Evolutionary conservation across 2,888 invertebrate species (phyloP), one percentile per base, ranked within the genome.

Genomic region (Rhogogaster chlorosoma): DNA sequence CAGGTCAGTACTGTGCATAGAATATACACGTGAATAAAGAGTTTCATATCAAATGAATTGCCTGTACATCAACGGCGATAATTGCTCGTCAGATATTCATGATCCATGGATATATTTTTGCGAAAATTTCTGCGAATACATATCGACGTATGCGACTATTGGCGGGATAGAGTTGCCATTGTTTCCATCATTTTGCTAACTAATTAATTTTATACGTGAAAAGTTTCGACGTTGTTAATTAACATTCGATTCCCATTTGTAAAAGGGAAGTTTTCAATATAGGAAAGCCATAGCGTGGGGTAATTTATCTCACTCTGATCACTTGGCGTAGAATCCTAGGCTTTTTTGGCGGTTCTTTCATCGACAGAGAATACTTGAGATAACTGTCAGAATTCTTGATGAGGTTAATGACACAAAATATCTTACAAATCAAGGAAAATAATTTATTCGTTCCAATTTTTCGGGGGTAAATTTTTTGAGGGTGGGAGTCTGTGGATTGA

Each of bases 31-130:
- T 29, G 15, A 67, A 67, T 29, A 4, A 7, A 64, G 12, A 64
- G 26, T 64, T 64, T 64, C 29, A 64, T 64, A 64, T 67, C 15
- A 67, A 67, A 67, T 67, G 67, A 67, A 15, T 32, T 67, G 67
- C 18, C 26, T 18, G 29, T 67, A 26, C 22, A 0, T 49, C 29
- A 12, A 64, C 64, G 29, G 29, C 29, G 29, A 64, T 29, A 64
- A 29, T 29, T 64, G 12, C 64, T 64, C 64, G 12, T 10, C 42
- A 42, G 45, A 45, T 45, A 45, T 45, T 45, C 45, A 45, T 45
- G 45, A 15, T 29, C 7, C 18, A n/a, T 53, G n/a, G 1, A 53
- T 53, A 1, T 53, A 53, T 53, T 0, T 7, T n/a, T n/a, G n/a
- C n/a, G n/a, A n/a, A 1, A 53, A 53, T n/a, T 53, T 53, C 5